These are phyloP conservation scores for Galaxea fascicularis DNA, from an alignment of 92 coral and sea anemone genomes.

Conservation along the genomic window DNA sequence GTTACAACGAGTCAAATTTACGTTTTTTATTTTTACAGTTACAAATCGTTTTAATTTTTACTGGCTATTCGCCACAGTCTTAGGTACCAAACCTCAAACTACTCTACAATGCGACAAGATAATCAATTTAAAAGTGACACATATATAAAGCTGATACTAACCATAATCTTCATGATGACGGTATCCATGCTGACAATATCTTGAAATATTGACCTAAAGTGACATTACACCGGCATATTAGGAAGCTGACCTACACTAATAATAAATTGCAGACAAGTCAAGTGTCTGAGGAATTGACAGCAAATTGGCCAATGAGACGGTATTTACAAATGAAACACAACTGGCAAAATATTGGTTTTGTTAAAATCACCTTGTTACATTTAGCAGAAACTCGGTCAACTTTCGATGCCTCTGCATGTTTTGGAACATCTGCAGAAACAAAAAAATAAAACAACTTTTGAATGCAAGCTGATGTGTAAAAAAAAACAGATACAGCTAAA, in stretches of 20 bases:
- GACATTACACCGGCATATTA: background rate
- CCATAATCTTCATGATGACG: slow-evolving; percentile 99
- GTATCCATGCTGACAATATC: slow-evolving; percentile 99
- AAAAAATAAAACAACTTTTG: background rate
- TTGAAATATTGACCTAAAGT: slow-evolving; percentile 91
- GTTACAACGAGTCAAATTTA: no score
- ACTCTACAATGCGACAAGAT: no score
- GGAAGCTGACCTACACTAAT: no score
- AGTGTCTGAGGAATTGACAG: background rate
- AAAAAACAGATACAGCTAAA: no score
- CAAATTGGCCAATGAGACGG: background rate
- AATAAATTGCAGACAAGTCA: background rate
- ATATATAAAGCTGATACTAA: slow-evolving; percentile 19
- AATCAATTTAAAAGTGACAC: no score
- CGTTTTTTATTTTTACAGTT: no score
- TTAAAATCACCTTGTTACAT: slow-evolving; percentile 88
- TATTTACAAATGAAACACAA: background rate
- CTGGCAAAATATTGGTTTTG: background rate
- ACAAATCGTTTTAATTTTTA: no score
- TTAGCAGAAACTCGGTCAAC: slow-evolving; percentile 93
- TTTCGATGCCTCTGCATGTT: slow-evolving; percentile 96
- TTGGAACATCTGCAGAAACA: slow-evolving; percentile 85
- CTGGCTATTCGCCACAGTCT: no score
- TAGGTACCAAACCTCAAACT: no score
- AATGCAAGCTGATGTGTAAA: background rate